phyloP scores from a whole-genome alignment of 2,888 invertebrate species.

The Tineola bisselliella region DNA sequence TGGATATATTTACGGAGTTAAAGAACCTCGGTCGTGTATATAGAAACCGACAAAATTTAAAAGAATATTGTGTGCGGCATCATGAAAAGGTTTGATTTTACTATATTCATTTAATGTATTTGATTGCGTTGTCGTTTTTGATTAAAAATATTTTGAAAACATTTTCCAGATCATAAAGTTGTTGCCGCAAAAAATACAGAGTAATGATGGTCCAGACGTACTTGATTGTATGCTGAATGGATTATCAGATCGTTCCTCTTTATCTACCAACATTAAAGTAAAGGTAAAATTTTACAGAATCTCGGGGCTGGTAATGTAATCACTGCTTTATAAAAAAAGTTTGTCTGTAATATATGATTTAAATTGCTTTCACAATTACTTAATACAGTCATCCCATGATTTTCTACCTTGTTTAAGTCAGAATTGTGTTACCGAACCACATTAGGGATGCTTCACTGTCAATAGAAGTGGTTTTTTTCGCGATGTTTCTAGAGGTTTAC shows the following conservation, averaged over 20 bases:
- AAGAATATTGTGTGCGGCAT: slow-evolving; percentile 37
- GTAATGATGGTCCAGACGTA: slow-evolving; percentile 42
- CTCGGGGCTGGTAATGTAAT: no score
- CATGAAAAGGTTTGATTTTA: slow-evolving; percentile 31
- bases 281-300: neutral
- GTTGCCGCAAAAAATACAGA: slow-evolving; percentile 38
- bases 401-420: no score
- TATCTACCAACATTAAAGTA: neutral
- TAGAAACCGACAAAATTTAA: slow-evolving; percentile 38
- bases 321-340: no score
- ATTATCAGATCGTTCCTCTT: slow-evolving; percentile 28
- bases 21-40: slow-evolving; percentile 40
- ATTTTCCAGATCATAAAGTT: slow-evolving; percentile 35
- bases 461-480: no score
- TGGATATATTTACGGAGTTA: slow-evolving; percentile 33
- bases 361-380: no score
- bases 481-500: no score
- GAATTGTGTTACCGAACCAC: no score
- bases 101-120: neutral
- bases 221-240: slow-evolving; percentile 47
- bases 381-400: no score
- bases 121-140: neutral
- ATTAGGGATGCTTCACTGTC: no score
- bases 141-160: slow-evolving; percentile 2
- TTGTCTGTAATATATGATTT: no score